These are phyloP conservation scores for Strigamia transsilvanica DNA, from an alignment of 2,888 invertebrate genomes.

Conservation along the genomic window DNA sequence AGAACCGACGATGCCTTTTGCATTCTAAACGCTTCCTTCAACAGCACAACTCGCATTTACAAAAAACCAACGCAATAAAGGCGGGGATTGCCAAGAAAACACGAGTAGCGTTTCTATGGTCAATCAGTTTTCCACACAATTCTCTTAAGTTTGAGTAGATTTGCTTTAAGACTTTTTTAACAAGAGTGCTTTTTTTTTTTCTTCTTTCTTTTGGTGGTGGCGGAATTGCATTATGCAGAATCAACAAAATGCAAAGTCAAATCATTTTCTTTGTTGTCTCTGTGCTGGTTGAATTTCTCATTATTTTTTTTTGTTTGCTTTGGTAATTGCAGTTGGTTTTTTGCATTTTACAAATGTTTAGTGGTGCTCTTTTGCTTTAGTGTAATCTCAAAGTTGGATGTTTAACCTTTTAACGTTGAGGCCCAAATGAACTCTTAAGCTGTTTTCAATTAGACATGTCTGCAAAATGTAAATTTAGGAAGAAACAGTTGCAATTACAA, in stretches of 20 bases:
- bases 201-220: neutral
- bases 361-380: neutral
- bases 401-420: neutral
- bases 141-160: neutral
- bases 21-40: conserved; percentile 2
- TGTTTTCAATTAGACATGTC: neutral
- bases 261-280: neutral
- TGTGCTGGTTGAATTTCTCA: neutral
- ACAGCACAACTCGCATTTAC: neutral
- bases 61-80: neutral
- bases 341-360: neutral
- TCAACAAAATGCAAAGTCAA: neutral
- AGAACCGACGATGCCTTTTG: neutral
- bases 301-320: neutral
- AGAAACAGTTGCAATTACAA: no score
- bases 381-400: neutral
- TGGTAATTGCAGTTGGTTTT: neutral
- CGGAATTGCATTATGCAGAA: neutral
- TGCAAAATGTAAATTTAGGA: no score
- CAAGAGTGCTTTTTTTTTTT: neutral
- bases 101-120: neutral
- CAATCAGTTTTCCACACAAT: neutral
- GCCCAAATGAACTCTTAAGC: neutral
- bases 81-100: neutral
- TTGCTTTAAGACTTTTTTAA: neutral